phyloP scores from a whole-genome alignment of 2,113 vertebrate genomes.

The Gobiocypris rarus region DNA sequence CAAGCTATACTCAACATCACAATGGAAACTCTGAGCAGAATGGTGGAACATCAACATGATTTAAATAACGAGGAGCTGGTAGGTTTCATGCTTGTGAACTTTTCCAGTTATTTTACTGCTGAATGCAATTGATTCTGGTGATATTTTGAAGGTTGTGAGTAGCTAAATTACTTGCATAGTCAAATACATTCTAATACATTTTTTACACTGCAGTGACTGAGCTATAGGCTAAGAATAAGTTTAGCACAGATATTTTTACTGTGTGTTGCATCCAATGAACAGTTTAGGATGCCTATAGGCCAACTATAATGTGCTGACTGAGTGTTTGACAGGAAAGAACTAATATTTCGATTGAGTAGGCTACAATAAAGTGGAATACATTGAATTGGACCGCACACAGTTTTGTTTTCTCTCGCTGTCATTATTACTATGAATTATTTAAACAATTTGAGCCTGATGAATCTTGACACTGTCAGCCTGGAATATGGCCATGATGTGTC shows the following conservation, averaged over 20 bases:
- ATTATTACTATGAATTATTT: too few species aligned
- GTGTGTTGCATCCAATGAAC: neutral
- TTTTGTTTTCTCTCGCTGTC: neutral
- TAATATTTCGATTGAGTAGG: too few species aligned
- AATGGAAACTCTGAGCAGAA: constrained; percentile 67
- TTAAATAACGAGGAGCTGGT: constrained; percentile 60
- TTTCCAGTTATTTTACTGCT: neutral
- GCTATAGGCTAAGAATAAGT: neutral
- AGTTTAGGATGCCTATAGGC: too few species aligned
- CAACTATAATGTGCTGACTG: too few species aligned
- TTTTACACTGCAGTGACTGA: too few species aligned
- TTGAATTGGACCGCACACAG: too few species aligned
- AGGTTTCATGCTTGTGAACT: neutral
- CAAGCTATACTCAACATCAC: constrained; percentile 80
- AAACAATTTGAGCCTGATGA: too few species aligned
- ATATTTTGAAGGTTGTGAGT: neutral
- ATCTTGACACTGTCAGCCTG: too few species aligned
- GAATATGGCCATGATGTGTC: too few species aligned
- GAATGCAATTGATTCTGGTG: neutral
- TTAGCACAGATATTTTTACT: neutral
- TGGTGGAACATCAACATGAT: constrained; percentile 34
- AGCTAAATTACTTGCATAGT: neutral
- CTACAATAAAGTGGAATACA: too few species aligned
- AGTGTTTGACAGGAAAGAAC: too few species aligned
- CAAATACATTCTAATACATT: too few species aligned